Evolutionary conservation across 2,797 vertebrate species (phyloP).

Genomic region (Cheirogaleus major): DNA sequence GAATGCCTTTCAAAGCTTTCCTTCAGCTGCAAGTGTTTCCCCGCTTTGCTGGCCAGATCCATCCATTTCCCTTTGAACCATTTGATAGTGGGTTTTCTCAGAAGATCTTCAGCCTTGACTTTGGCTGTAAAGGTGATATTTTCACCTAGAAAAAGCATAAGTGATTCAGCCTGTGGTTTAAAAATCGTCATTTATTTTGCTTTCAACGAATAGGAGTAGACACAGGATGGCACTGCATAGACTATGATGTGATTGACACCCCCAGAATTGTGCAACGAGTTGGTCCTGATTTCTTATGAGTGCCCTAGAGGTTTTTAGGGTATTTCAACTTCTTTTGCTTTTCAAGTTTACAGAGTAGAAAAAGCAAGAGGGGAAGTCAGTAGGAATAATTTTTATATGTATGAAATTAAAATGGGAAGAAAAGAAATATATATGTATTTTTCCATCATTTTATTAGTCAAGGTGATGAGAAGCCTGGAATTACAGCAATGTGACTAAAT

Average conservation of each 20-base stretch:
- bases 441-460: neutral
- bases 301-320: neutral
- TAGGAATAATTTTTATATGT: neutral
- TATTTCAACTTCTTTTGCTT: neutral
- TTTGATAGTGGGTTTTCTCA: slow-evolving; percentile 95
- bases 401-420: neutral
- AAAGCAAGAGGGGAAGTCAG: neutral
- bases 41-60: slow-evolving; percentile 98
- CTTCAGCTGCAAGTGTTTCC: slow-evolving; percentile 98
- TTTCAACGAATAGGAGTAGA: neutral
- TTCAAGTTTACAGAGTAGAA: slow-evolving; percentile 21
- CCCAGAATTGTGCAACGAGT: neutral
- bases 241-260: neutral
- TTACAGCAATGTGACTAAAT: neutral
- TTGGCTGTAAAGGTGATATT: slow-evolving; percentile 96
- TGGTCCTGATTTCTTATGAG: neutral
- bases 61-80: slow-evolving; percentile 99
- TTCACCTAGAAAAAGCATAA: slow-evolving; percentile 87
- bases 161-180: neutral
- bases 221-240: neutral
- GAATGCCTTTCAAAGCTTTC: slow-evolving; percentile 95
- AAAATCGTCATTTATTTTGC: neutral
- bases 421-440: neutral
- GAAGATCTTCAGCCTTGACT: slow-evolving; percentile 98
- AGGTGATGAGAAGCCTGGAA: neutral